Evolutionary conservation across 2,113 vertebrate species (phyloP).

Genomic region (Hippocampus abdominalis): DNA sequence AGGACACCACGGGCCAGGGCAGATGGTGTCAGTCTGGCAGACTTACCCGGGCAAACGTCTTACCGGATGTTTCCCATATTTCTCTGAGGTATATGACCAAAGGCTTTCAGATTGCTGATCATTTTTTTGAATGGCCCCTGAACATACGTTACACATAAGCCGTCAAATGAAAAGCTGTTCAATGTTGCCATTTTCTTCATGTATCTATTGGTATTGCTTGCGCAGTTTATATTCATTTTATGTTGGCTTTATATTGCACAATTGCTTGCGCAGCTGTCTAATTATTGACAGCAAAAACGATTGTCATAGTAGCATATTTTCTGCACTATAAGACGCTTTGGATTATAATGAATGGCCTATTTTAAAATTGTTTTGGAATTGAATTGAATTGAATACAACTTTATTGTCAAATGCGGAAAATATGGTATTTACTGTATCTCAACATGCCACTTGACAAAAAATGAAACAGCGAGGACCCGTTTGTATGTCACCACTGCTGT

Average conservation of each 20-base stretch:
- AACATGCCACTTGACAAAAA: no score
- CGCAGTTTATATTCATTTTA: not conserved
- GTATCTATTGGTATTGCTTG: not conserved
- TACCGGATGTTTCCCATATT: constrained; percentile 6
- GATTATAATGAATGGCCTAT: no score
- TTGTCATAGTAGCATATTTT: not conserved
- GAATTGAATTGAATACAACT: no score
- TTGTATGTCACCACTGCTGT: not conserved
- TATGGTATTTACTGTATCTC: no score
- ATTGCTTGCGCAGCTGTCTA: no score
- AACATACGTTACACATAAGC: no score
- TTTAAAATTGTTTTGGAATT: no score
- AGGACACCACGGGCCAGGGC: not conserved
- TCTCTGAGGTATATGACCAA: constrained; percentile 43
- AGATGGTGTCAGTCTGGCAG: constrained; percentile 63
- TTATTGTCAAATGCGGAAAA: no score
- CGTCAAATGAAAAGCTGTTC: not conserved
- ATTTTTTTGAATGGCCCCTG: not conserved
- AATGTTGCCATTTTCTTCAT: not conserved
- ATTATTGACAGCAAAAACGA: not conserved
- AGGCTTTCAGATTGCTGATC: not conserved
- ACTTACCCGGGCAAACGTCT: constrained; percentile 8
- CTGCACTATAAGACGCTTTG: no score
- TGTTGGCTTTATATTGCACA: not conserved
- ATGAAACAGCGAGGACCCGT: no score